Conservation (phyloP, 2,113 vertebrate genomes). For the Illadopsis cleaveri region DNA sequence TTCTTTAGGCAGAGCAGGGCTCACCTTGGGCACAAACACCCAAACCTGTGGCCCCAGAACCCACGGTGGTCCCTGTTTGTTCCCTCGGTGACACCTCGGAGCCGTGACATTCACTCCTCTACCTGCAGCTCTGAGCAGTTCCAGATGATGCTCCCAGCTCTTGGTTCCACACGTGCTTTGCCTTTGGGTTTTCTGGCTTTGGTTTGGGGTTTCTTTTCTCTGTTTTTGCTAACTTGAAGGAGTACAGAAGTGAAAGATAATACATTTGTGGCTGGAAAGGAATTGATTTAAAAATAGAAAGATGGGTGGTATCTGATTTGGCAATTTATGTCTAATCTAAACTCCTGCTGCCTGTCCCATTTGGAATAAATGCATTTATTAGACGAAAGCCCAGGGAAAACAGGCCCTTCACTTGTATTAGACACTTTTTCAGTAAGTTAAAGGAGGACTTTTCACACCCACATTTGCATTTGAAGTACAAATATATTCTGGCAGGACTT, state of each 20-base stretch:
- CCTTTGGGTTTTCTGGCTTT: not conserved
- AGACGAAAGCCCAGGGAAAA: not conserved
- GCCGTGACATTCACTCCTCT: fast-evolving
- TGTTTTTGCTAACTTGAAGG: not conserved
- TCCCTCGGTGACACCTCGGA: fast-evolving
- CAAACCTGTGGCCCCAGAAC: fast-evolving
- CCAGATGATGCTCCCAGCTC: not conserved
- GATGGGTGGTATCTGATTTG: conserved; percentile 35
- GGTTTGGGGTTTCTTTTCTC: not conserved
- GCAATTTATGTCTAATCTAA: not conserved
- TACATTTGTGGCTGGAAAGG: not conserved
- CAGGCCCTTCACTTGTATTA: not conserved
- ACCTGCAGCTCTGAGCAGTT: not conserved
- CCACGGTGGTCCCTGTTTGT: fast-evolving
- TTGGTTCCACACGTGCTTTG: not conserved
- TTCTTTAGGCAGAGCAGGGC: not conserved
- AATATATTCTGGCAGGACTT: not conserved
- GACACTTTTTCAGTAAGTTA: not conserved
- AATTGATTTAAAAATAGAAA: conserved; percentile 28
- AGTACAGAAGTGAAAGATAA: conserved; percentile 18
- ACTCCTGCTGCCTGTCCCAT: not conserved
- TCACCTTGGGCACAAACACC: not conserved
- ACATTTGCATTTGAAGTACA: not conserved
- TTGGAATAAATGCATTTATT: not conserved
- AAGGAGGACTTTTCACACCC: not conserved